Evolutionary conservation across 2,113 vertebrate species (phyloP).

Genomic region (Grammomys dolichurus): DNA sequence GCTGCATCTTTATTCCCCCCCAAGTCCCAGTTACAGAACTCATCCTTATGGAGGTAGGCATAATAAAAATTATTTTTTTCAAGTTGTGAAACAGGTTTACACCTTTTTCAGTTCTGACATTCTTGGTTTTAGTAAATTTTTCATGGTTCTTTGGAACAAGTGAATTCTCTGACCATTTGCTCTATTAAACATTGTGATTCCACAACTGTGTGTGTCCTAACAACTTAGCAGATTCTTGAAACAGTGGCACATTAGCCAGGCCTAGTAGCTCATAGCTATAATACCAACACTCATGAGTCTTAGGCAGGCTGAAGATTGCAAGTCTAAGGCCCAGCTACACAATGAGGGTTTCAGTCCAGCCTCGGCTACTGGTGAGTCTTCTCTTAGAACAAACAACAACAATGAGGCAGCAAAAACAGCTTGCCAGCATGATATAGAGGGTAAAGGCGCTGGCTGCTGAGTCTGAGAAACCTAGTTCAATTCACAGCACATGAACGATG

Average conservation of each 20-base stretch:
- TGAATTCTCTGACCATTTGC: neutral
- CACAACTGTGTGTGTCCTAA: neutral
- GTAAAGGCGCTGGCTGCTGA: neutral
- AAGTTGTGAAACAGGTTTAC: neutral
- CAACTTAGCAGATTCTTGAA: neutral
- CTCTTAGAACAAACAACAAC: neutral
- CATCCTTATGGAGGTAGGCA: conserved; percentile 87
- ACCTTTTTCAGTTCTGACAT: neutral
- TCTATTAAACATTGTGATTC: neutral
- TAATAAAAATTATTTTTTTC: neutral
- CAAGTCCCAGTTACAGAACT: conserved; percentile 86
- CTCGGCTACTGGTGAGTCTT: neutral
- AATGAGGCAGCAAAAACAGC: neutral
- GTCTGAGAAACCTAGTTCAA: neutral
- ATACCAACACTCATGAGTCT: neutral
- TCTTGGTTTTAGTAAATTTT: neutral
- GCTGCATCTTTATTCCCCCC: conserved; percentile 83
- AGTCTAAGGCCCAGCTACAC: neutral
- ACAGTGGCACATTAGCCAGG: neutral
- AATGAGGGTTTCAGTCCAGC: neutral
- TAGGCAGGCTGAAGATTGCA: neutral
- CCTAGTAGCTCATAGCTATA: no score
- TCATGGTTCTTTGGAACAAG: neutral
- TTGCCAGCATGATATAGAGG: neutral
- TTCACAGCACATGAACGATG: neutral